These are phyloP conservation scores for Sebastes reedi DNA, from an alignment of 2,797 vertebrate genomes.

Conservation along the genomic window DNA sequence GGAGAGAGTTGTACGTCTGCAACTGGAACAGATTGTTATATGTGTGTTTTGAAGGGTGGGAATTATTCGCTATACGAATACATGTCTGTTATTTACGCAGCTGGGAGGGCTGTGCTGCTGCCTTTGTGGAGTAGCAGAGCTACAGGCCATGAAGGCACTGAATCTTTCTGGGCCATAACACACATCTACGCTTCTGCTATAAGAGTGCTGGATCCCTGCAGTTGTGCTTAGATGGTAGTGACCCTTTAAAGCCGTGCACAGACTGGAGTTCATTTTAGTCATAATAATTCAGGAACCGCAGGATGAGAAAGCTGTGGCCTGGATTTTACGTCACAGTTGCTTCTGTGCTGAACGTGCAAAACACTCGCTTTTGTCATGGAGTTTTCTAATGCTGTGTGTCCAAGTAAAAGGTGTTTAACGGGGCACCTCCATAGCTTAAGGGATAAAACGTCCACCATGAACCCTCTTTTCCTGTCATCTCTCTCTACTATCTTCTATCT, in stretches of 20 bases:
- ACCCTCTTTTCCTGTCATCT: background rate
- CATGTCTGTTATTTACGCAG: slow-evolving; percentile 49
- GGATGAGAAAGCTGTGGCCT: background rate
- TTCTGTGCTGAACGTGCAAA: background rate
- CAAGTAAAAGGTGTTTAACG: background rate
- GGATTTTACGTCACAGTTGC: background rate
- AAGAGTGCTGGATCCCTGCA: background rate
- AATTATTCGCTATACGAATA: slow-evolving; percentile 57
- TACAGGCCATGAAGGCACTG: slow-evolving; percentile 1
- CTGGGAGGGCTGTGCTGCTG: background rate
- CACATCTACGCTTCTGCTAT: background rate
- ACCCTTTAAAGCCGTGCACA: background rate
- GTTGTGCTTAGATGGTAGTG: background rate
- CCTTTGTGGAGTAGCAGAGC: background rate
- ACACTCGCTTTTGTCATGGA: background rate
- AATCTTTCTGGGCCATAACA: slow-evolving; percentile 11
- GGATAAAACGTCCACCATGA: background rate
- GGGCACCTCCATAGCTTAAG: background rate
- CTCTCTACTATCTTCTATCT: background rate
- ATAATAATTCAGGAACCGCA: background rate
- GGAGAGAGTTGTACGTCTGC: slow-evolving; percentile 49
- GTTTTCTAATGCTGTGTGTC: background rate
- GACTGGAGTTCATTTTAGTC: background rate
- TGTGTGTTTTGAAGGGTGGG: slow-evolving; percentile 69
- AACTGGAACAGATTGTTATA: slow-evolving; percentile 71